These are phyloP conservation scores for Pangasianodon hypophthalmus DNA, from an alignment of 2,113 vertebrate genomes.

Conservation along the genomic window DNA sequence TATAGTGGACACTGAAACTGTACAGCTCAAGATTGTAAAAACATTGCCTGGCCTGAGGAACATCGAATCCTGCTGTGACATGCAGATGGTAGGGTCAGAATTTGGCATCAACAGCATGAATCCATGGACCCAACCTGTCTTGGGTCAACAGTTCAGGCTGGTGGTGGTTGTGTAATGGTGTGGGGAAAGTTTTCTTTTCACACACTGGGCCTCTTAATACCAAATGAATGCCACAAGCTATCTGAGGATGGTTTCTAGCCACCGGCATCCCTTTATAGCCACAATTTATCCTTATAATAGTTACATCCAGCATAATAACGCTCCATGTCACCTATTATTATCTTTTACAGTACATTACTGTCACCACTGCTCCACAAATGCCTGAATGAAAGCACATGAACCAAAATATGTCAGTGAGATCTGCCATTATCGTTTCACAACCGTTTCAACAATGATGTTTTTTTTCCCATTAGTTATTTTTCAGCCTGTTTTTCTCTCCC, in stretches of 20 bases:
- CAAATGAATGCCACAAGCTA: background rate
- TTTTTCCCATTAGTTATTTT: background rate
- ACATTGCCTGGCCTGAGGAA: background rate
- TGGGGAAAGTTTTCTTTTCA: background rate
- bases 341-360: background rate
- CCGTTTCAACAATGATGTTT: background rate
- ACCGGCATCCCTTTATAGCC: background rate
- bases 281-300: background rate
- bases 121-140: background rate
- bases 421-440: background rate
- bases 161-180: background rate
- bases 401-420: background rate
- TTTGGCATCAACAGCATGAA: background rate
- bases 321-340: background rate
- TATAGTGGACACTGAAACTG: background rate
- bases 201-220: background rate
- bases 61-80: background rate
- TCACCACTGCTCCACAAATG: background rate
- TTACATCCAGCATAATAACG: background rate
- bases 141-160: background rate
- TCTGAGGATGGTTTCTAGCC: background rate
- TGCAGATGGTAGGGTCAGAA: background rate
- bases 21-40: background rate
- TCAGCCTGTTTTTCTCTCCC: background rate
- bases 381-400: background rate